Percentiles rank a stretch among this genome's conserved stretches.
Conservation (phyloP, 1,140 invertebrate species). For the silkworm (Bombyx mori) region DNA sequence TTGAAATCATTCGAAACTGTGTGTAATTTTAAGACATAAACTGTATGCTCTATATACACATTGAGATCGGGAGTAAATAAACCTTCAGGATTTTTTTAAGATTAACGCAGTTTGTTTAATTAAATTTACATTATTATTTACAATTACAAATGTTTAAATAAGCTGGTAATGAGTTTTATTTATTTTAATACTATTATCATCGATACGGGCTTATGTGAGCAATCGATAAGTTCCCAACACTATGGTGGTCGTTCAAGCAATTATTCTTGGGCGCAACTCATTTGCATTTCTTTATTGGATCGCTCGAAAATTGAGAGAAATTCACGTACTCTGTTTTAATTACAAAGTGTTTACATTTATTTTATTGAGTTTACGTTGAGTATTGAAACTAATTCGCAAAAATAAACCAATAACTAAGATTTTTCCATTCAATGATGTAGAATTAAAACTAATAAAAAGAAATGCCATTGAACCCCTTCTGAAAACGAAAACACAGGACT, state of each 20-base stretch:
- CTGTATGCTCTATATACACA: too few species aligned
- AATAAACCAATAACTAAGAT: too few species aligned
- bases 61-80: too few species aligned
- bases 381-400: not conserved
- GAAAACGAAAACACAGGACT: too few species aligned
- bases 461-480: too few species aligned
- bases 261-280: conserved; percentile 56
- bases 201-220: not conserved
- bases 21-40: not conserved
- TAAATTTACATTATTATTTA: too few species aligned
- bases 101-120: too few species aligned
- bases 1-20: not conserved
- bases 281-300: conserved; percentile 67
- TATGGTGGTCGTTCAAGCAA: conserved; percentile 23
- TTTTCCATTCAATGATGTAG: too few species aligned
- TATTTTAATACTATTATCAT: not conserved
- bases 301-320: conserved; percentile 58
- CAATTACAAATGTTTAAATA: too few species aligned
- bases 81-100: too few species aligned
- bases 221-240: conserved; percentile 13
- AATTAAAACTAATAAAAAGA: too few species aligned
- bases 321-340: conserved; percentile 50
- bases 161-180: too few species aligned
- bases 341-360: conserved; percentile 23
- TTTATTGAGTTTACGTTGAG: conserved; percentile 4